Base-by-base conservation (phyloP, 30 jellyfish, hydroid and myxozoan species). In the Aurelia sp. region DNA sequence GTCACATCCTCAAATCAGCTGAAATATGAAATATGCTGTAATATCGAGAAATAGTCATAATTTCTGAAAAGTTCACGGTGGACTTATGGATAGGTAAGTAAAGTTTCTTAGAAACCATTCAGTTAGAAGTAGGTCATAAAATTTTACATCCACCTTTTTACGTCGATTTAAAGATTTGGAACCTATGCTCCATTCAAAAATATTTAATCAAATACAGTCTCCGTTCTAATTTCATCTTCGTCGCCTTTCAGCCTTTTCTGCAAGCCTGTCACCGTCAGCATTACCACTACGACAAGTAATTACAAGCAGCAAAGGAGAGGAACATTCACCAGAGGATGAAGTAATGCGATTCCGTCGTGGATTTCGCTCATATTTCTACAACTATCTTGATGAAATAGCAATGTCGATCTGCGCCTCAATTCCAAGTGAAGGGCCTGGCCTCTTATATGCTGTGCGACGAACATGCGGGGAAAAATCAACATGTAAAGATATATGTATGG, bases 361-460 rank as follows among this genome's bases (percentile, higher is more conserved):
- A 17, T 96, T 90, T 61, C 87, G 99, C 51, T 90, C 99, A 8
- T 96, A 96, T 70, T 96, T 96, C 82, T 96, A 96, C 84, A 96
- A 96, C 82, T 96, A 96, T 40, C 89, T 96, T 38, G 99, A 96
- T 76, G 99, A 96, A 66, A 96, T 96, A 51, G 99, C 99, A 48
- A 96, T 96, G 99, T 91, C 99, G 11, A 96, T 96, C 20, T 96
- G 99, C 59, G 99, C 99, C 30, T 90, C 99, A 41, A 90, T 96
- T 24, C 99, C 99, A 69, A 89, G 99, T 53, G 99, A 96, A 86
- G 99, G 99, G n/a, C 99, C 99, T 66, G 99, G 99, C 2, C 80
- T 96, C 77, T 48, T 96, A 51, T 96, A 96, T 65, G 99, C 99
- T 58, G 99, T 96, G 1, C 86, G 99, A 41, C 68, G 99, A 82